Evolutionary conservation across 2,797 vertebrate species (phyloP), one percentile per base, ranked within the genome.

Genomic region (Momotus momota): DNA sequence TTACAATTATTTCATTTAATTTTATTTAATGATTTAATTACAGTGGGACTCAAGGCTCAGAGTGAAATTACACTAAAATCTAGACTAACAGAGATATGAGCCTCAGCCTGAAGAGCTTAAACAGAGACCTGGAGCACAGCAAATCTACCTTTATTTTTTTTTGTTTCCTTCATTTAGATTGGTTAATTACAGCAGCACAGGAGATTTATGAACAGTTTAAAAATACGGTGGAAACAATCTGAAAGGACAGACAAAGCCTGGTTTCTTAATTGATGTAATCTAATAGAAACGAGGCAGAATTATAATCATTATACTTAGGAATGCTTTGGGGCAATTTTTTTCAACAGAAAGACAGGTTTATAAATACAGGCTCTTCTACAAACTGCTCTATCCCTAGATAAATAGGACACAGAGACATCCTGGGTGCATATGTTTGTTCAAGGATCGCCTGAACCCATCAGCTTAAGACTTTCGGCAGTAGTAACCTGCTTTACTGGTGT

Each of bases 201-300:
- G 33, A 84, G 82, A 93, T 94, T 95, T 96, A 94, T 79, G 77
- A 73, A 64, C 22, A 70, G 83, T 75, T 95, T 81, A 86, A 86
- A 94, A 93, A 94, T 71, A 75, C 11, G 18, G 64, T 54, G 79
- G 78, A 90, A 96, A 84, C 72, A 79, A 88, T 81, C 62, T 77
- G 74, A 93, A 90, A 91, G 74, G 73, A 94, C 87, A 94, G 88
- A 77, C 70, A 71, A 93, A 92, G 93, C 58, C 91, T 95, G 90
- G 80, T 77, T 94, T 84, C 91, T 94, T 96, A 95, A 94, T 88
- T 80, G 77, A 86, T 79, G 66, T 77, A 96, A 95, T 93, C 82
- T 94, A 95, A 96, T 95, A 86, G 92, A 92, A 95, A 92, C 49
- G 77, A 96, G 60, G 73, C 60, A 97, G 93, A 94, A 92, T 93